phyloP scores from a whole-genome alignment of 2,113 vertebrate genomes.

The Zosterops hypoxanthus region DNA sequence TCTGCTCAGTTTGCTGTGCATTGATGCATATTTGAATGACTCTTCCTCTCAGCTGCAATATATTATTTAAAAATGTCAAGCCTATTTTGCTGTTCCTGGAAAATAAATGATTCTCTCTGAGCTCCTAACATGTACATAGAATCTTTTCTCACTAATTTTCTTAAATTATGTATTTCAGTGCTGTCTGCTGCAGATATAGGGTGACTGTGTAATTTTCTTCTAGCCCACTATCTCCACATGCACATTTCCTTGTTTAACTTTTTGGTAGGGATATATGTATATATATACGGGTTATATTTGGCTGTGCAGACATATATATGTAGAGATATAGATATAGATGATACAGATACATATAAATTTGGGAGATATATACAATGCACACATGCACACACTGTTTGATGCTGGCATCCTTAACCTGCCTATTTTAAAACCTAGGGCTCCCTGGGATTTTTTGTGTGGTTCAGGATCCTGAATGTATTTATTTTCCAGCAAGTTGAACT shows the following conservation, averaged over 20 bases:
- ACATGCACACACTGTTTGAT: background rate
- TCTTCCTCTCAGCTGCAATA: constrained; percentile 68
- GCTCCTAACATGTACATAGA: constrained; percentile 32
- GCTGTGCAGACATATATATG: background rate
- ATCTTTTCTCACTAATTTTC: constrained; percentile 38
- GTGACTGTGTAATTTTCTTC: background rate
- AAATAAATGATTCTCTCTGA: constrained; percentile 63
- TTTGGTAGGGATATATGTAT: background rate
- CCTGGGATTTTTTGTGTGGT: accelerated
- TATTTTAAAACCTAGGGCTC: background rate
- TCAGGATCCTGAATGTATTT: background rate
- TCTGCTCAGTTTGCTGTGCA: constrained; percentile 15
- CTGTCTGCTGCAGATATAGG: background rate
- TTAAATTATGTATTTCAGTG: constrained; percentile 40
- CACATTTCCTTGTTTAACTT: background rate
- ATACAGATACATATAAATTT: background rate
- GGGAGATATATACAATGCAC: too few relatives aligned
- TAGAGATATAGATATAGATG: too few relatives aligned
- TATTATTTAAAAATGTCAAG: constrained; percentile 82
- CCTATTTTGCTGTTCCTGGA: constrained; percentile 46
- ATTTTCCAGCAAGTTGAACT: background rate
- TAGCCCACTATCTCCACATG: background rate
- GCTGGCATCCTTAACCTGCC: background rate
- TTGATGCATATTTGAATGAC: constrained; percentile 60
- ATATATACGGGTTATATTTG: background rate